These are phyloP conservation scores for Lerema accius DNA, from an alignment of 1,140 invertebrate species.

Conservation along the genomic window DNA sequence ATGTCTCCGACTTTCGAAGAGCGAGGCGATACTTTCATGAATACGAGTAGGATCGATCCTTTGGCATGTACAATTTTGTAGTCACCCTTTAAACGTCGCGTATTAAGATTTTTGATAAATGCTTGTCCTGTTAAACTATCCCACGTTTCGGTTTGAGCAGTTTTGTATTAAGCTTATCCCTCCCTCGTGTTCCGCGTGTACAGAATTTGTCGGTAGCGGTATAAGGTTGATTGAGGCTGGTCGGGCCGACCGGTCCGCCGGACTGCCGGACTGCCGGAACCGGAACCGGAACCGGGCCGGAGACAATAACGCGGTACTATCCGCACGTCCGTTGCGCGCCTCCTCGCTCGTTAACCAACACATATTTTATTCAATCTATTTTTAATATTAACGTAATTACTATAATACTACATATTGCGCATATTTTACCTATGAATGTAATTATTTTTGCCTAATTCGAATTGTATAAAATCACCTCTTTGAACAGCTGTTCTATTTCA, in stretches of 20 bases:
- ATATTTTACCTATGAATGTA: slow-evolving; percentile 82
- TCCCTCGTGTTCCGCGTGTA: slow-evolving; percentile 51
- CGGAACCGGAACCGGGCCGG: slow-evolving; percentile 43
- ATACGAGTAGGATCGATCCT: slow-evolving; percentile 54
- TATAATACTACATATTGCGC: slow-evolving; percentile 79
- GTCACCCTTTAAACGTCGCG: slow-evolving; percentile 48
- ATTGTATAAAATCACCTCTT: slow-evolving; percentile 81
- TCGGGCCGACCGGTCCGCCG: slow-evolving; percentile 37
- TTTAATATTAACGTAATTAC: slow-evolving; percentile 82
- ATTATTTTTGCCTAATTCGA: slow-evolving; percentile 82
- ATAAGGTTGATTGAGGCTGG: slow-evolving; percentile 49
- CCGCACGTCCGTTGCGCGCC: slow-evolving; percentile 64
- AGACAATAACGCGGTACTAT: slow-evolving; percentile 72
- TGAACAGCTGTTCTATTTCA: slow-evolving; percentile 75
- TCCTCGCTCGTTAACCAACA: slow-evolving; percentile 79
- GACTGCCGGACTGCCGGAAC: slow-evolving; percentile 34
- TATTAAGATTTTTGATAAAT: slow-evolving; percentile 56
- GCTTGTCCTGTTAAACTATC: slow-evolving; percentile 43
- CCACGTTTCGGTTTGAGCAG: slow-evolving; percentile 23
- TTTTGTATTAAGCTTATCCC: slow-evolving; percentile 54
- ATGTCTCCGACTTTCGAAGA: slow-evolving; percentile 52
- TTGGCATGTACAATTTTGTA: slow-evolving; percentile 48
- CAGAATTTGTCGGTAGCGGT: slow-evolving; percentile 45
- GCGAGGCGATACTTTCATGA: slow-evolving; percentile 57
- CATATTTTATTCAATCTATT: slow-evolving; percentile 82